Percentiles rank a stretch among this genome's conserved stretches.
Evolutionary conservation across 2,113 vertebrate genomes (phyloP).

Genomic region (Tachysurus vachellii): DNA sequence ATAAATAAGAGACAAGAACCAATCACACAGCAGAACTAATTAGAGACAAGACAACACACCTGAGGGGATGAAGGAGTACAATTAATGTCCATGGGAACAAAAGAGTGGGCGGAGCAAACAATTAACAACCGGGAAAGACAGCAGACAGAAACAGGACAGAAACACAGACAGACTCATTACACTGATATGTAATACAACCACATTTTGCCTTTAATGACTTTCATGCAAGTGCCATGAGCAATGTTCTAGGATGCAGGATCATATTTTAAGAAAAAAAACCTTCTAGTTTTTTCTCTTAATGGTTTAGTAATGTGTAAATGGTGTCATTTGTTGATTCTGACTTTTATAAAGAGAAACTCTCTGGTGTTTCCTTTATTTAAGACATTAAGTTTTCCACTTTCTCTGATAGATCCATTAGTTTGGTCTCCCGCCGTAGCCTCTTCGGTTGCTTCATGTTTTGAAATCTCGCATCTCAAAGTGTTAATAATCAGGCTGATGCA

Average conservation of each 20-base stretch:
- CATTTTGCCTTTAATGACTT: background rate
- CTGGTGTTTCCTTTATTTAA: background rate
- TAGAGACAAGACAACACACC: too few relatives aligned
- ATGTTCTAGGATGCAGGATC: background rate
- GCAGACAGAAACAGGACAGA: too few relatives aligned
- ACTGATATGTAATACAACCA: background rate
- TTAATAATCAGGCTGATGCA: background rate
- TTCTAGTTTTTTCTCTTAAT: background rate
- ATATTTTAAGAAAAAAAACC: background rate
- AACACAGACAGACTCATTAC: too few relatives aligned
- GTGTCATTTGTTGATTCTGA: background rate
- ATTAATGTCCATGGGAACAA: too few relatives aligned
- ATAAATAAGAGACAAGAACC: too few relatives aligned
- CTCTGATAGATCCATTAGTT: background rate
- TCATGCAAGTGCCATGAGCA: background rate
- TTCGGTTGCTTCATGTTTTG: background rate
- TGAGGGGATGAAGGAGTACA: too few relatives aligned
- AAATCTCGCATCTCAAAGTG: background rate
- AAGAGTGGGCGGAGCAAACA: too few relatives aligned
- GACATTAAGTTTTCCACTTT: background rate
- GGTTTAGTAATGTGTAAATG: background rate
- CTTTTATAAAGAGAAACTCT: background rate
- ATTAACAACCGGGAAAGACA: too few relatives aligned
- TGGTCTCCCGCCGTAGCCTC: background rate
- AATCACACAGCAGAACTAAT: too few relatives aligned